Conservation (phyloP, 2,797 vertebrate species). For the Myoxocephalus aenaeus region DNA sequence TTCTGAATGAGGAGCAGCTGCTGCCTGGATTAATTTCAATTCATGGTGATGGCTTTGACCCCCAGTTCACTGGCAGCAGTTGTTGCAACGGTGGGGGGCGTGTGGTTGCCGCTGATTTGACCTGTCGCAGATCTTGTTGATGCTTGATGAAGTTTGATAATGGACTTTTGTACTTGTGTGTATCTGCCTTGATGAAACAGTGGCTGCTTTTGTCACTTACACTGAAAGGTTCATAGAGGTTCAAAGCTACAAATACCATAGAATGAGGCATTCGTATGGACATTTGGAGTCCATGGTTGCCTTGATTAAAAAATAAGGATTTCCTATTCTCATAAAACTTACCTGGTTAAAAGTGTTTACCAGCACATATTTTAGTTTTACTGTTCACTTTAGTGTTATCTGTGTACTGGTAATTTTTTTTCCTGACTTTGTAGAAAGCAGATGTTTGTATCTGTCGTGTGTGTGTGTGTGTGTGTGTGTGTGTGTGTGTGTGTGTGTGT, state of each 20-base stretch:
- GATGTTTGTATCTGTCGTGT: slow-evolving; percentile 4
- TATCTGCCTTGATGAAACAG: slow-evolving; percentile 3
- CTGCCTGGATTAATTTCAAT: background rate
- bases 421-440: slow-evolving; percentile 43
- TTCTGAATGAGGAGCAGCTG: background rate
- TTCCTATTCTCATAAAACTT: background rate
- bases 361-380: background rate
- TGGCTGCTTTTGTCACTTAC: slow-evolving; percentile 13
- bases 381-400: slow-evolving; percentile 5
- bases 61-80: background rate
- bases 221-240: slow-evolving; percentile 1
- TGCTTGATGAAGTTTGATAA: background rate
- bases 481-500: slow-evolving; percentile 8
- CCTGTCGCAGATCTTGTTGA: background rate
- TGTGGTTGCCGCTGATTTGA: background rate
- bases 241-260: slow-evolving; percentile 29
- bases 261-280: slow-evolving; percentile 3
- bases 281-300: slow-evolving; percentile 15
- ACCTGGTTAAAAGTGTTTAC: background rate
- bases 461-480: slow-evolving; percentile 15
- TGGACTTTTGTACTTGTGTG: background rate
- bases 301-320: slow-evolving; percentile 6
- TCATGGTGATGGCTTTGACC: slow-evolving; percentile 13
- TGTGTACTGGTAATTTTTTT: slow-evolving; percentile 34
- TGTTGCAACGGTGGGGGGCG: background rate